Conservation (phyloP, 2,797 vertebrate genomes). For the Hippocampus kuda region DNA sequence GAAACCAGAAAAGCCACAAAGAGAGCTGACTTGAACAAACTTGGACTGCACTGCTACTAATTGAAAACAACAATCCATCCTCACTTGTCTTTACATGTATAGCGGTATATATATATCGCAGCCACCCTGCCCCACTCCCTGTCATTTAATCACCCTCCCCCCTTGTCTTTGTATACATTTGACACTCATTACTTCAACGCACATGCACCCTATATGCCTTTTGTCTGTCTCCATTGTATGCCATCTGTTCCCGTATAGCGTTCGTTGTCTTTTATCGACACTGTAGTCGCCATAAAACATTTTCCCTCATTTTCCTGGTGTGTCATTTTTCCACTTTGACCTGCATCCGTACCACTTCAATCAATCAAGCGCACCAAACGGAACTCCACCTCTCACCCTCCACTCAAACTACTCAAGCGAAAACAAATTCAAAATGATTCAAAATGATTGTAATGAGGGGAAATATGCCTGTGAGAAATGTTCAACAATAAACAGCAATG, state of each 20-base stretch:
- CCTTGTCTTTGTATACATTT: slow-evolving; percentile 41
- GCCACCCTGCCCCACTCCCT: slow-evolving; percentile 10
- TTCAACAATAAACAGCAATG: slow-evolving; percentile 69
- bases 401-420: background rate
- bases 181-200: slow-evolving; percentile 17
- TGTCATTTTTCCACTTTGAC: slow-evolving; percentile 51
- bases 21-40: background rate
- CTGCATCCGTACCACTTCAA: slow-evolving; percentile 57
- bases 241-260: slow-evolving; percentile 63
- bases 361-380: slow-evolving; percentile 24
- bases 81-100: slow-evolving; percentile 28
- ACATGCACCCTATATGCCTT: slow-evolving; percentile 45
- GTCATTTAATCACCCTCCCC: slow-evolving; percentile 23
- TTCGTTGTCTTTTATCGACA: slow-evolving; percentile 64
- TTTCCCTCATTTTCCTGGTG: slow-evolving; percentile 56
- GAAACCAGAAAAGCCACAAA: background rate
- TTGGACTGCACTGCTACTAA: background rate
- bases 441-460: slow-evolving; percentile 44
- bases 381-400: background rate
- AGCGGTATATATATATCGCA: too few relatives aligned
- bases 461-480: slow-evolving; percentile 75
- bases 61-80: slow-evolving; percentile 10
- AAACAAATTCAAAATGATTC: slow-evolving; percentile 14
- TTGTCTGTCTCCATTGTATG: slow-evolving; percentile 57
- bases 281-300: slow-evolving; percentile 58